Conservation (phyloP, 1,140 invertebrate genomes). For the Drosophila nikananu region DNA sequence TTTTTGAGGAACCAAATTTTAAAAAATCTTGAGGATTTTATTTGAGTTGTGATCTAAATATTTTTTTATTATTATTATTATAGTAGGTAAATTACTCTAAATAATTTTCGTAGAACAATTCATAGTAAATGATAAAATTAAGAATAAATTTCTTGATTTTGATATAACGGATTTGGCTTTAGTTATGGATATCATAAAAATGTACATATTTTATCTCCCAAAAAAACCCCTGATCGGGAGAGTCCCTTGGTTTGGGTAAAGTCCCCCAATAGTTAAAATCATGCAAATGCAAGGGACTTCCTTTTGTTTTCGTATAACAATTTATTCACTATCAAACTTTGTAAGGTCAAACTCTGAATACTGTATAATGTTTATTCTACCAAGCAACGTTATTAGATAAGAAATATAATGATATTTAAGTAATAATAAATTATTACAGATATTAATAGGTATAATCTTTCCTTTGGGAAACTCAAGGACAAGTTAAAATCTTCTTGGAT, state of each 20-base stretch:
- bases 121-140: neutral
- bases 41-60: neutral
- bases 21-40: neutral
- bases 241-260: neutral
- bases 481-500: neutral
- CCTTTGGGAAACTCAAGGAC: neutral
- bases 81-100: neutral
- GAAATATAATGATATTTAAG: too few species aligned
- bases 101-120: too few species aligned
- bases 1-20: neutral
- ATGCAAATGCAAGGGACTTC: neutral
- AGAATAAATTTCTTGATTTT: too few species aligned
- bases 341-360: neutral
- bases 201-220: too few species aligned
- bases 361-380: neutral
- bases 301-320: neutral
- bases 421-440: neutral
- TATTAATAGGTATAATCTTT: neutral
- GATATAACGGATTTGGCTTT: neutral
- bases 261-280: neutral
- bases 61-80: neutral
- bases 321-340: neutral
- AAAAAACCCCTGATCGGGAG: neutral
- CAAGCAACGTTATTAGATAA: too few species aligned
- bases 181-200: neutral